These are phyloP conservation scores for Clusia tigrina DNA, from an alignment of 2,888 invertebrate genomes.

Conservation along the genomic window DNA sequence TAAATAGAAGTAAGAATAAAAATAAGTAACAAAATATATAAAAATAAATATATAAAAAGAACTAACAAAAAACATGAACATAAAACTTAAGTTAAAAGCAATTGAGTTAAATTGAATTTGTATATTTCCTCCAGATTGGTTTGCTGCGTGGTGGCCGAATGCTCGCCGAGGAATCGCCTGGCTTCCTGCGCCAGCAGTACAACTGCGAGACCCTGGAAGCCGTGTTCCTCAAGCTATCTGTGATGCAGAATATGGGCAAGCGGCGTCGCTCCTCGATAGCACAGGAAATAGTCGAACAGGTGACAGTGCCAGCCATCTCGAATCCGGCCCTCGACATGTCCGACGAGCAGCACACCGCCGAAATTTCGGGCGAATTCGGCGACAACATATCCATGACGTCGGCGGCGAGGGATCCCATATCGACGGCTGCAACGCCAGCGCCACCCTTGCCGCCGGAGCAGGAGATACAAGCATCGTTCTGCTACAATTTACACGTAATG, in stretches of 20 bases:
- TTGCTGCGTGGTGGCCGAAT: slow-evolving; percentile 84
- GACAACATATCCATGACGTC: slow-evolving; percentile 84
- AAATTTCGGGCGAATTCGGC: slow-evolving; percentile 87
- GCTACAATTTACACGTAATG: slow-evolving; percentile 72
- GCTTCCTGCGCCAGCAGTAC: slow-evolving; percentile 75
- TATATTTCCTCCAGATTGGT: slow-evolving; percentile 71
- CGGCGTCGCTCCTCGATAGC: slow-evolving; percentile 81
- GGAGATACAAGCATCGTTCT: slow-evolving; percentile 67
- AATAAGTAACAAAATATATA: too few relatives aligned
- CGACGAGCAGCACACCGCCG: slow-evolving; percentile 72
- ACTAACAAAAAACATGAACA: neutral
- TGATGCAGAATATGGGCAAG: slow-evolving; percentile 83
- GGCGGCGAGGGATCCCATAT: slow-evolving; percentile 72
- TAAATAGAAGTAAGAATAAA: too few relatives aligned
- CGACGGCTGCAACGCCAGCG: slow-evolving; percentile 66
- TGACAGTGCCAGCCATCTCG: slow-evolving; percentile 72
- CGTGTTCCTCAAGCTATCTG: slow-evolving; percentile 82
- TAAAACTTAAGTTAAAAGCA: neutral
- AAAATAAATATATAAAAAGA: too few relatives aligned
- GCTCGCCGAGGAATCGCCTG: slow-evolving; percentile 84
- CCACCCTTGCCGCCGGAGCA: slow-evolving; percentile 78
- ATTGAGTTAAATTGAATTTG: neutral
- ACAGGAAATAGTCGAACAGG: slow-evolving; percentile 76
- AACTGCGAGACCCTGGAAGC: slow-evolving; percentile 78
- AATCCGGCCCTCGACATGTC: slow-evolving; percentile 74